These are phyloP conservation scores for Aythya baeri DNA, from an alignment of 2,113 vertebrate species.

Conservation along the genomic window DNA sequence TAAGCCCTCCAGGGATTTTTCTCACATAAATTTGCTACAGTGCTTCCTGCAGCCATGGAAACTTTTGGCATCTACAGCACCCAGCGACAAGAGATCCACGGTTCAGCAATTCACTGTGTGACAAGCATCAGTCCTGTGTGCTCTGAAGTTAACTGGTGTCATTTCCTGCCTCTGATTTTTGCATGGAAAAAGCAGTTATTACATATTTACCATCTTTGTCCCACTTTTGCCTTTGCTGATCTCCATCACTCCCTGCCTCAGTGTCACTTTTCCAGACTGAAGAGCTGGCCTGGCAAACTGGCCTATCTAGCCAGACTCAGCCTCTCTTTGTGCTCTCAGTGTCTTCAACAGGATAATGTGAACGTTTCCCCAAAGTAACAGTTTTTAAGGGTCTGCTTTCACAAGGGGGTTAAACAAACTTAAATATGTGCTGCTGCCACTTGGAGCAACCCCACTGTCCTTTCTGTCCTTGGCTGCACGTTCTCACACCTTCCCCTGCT, in stretches of 20 bases:
- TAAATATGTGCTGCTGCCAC: background rate
- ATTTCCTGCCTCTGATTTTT: slow-evolving; percentile 24
- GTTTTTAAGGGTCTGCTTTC: background rate
- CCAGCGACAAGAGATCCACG: slow-evolving; percentile 8
- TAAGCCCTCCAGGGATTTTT: background rate
- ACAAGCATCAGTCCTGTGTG: background rate
- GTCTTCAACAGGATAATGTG: background rate
- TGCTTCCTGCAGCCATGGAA: slow-evolving; percentile 11
- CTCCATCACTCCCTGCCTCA: background rate
- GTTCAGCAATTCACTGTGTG: background rate
- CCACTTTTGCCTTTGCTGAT: background rate
- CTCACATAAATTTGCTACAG: background rate
- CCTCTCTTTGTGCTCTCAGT: background rate
- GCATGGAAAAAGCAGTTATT: background rate
- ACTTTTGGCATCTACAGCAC: background rate
- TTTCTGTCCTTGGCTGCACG: background rate
- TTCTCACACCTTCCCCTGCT: background rate
- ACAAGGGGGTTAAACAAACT: background rate
- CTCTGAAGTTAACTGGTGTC: slow-evolving; percentile 12
- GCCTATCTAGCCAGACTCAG: background rate
- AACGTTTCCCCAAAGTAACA: background rate
- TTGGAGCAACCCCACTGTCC: background rate
- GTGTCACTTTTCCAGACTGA: background rate
- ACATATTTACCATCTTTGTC: background rate
- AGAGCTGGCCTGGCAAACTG: background rate